Evolutionary conservation across 1,140 invertebrate species (phyloP).

Genomic region (Protaetia brevitarsis): DNA sequence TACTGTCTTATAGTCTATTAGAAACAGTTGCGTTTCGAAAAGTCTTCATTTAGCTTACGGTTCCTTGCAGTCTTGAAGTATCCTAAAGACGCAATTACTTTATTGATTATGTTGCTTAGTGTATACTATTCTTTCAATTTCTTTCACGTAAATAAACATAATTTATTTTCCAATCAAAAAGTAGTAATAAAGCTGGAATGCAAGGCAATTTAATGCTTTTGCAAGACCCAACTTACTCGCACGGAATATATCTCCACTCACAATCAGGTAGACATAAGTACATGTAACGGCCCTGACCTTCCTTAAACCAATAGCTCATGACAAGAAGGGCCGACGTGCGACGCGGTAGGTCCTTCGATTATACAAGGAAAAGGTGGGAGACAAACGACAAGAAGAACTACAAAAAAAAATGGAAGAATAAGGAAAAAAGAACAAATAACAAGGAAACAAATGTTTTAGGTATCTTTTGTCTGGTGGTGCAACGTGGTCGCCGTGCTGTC

Average conservation of each 20-base stretch:
- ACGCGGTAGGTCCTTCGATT: neutral
- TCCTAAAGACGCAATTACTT: neutral
- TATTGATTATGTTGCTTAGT: neutral
- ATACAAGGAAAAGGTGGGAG: conserved; percentile 5
- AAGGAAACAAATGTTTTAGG: conserved; percentile 9
- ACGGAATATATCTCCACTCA: neutral
- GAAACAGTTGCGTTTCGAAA: neutral
- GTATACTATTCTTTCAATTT: neutral
- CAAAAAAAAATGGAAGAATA: neutral
- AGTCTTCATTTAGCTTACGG: neutral
- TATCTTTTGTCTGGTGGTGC: conserved; percentile 4
- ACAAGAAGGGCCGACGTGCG: neutral
- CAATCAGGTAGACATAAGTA: conserved; percentile 4
- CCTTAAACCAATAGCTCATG: conserved; percentile 10
- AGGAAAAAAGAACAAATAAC: neutral
- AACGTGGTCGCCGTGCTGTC: neutral
- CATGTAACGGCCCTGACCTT: neutral
- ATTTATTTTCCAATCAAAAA: no score
- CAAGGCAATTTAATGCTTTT: neutral
- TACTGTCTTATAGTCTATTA: neutral
- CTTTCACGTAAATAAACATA: no score
- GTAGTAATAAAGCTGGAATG: neutral
- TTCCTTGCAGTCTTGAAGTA: neutral
- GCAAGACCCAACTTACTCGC: neutral
- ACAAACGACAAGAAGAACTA: neutral